These are phyloP conservation scores for Tenebrosternarchus preto DNA, from an alignment of 2,113 vertebrate species.

Conservation along the genomic window DNA sequence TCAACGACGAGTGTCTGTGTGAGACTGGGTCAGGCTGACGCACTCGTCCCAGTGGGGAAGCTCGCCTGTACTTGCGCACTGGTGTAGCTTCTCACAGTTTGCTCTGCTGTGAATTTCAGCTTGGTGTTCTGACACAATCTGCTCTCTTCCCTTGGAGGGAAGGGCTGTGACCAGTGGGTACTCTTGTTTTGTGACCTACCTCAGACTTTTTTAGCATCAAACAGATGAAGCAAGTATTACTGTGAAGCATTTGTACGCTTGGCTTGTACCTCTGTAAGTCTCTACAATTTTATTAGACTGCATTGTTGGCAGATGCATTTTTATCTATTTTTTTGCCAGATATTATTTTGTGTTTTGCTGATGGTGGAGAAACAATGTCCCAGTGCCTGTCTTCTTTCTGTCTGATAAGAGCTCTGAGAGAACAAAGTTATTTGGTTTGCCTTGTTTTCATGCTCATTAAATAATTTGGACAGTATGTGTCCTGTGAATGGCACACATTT, in stretches of 20 bases:
- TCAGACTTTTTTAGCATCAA: not conserved
- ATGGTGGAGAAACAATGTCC: too few relatives aligned
- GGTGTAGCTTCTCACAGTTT: conserved; percentile 71
- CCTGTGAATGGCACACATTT: too few relatives aligned
- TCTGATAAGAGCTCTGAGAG: too few relatives aligned
- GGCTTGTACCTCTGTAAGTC: too few relatives aligned
- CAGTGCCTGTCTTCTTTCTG: too few relatives aligned
- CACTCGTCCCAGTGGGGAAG: conserved; percentile 69
- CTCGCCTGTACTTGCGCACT: conserved; percentile 13
- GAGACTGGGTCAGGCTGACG: conserved; percentile 60
- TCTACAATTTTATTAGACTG: too few relatives aligned
- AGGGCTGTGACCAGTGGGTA: not conserved
- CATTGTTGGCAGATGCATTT: too few relatives aligned
- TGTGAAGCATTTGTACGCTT: not conserved
- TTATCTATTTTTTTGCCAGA: too few relatives aligned
- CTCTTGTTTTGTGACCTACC: not conserved
- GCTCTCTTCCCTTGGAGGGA: not conserved
- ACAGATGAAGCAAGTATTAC: not conserved
- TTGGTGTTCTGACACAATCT: not conserved
- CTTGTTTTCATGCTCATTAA: too few relatives aligned
- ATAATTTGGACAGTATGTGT: too few relatives aligned
- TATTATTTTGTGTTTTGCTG: too few relatives aligned
- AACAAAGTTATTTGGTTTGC: too few relatives aligned
- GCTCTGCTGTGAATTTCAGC: conserved; percentile 53
- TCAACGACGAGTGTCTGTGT: conserved; percentile 61